Conservation (phyloP, 2,797 vertebrate species). For the Falco peregrinus region DNA sequence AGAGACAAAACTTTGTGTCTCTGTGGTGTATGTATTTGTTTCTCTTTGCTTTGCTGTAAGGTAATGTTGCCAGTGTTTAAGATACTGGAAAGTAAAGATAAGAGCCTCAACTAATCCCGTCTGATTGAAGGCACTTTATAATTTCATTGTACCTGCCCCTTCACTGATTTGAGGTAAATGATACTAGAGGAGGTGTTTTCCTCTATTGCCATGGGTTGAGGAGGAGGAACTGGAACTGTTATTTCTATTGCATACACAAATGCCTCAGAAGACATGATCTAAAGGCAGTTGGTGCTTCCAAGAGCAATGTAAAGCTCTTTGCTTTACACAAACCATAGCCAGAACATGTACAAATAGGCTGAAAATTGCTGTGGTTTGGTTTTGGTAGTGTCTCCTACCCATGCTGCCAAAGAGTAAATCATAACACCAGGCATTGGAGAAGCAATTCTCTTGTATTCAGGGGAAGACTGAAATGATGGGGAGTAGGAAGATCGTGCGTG, state of each 20-base stretch:
- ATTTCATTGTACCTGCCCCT: neutral
- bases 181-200: neutral
- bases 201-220: neutral
- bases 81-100: neutral
- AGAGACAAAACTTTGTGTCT: neutral
- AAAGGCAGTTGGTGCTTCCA: neutral
- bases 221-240: neutral
- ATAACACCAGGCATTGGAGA: neutral
- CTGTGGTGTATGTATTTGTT: neutral
- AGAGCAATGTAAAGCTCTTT: neutral
- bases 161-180: neutral
- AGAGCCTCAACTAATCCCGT: neutral
- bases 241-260: neutral
- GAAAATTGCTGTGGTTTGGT: neutral
- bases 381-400: neutral
- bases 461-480: slow-evolving; percentile 4
- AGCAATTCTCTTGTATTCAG: neutral
- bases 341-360: neutral
- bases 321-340: neutral
- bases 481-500: slow-evolving; percentile 2
- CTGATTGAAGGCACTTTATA: neutral
- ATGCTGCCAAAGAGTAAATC: slow-evolving; percentile 5
- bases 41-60: neutral
- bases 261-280: neutral
- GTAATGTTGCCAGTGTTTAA: neutral